Conservation (phyloP, 2,113 vertebrate species). For the Corythaeola cristata region DNA sequence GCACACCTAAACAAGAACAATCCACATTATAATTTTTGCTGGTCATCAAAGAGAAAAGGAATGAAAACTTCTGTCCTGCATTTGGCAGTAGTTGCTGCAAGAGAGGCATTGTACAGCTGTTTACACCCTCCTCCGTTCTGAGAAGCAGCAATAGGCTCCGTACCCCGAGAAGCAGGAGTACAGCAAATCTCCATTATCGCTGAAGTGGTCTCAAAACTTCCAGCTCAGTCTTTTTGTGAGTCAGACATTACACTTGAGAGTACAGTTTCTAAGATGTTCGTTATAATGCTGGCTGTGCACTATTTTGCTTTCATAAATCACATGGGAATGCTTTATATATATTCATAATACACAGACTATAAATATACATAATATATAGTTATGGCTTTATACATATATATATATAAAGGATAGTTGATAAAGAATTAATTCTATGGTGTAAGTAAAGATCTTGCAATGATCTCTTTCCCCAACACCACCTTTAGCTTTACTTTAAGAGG, state of each 20-base stretch:
- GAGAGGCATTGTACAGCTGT: accelerated
- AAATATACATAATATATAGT: background rate
- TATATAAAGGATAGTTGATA: background rate
- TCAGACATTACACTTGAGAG: background rate
- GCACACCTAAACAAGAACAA: accelerated
- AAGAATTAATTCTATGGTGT: background rate
- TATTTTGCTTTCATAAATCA: background rate
- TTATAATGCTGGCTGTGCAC: background rate
- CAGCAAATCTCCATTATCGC: accelerated
- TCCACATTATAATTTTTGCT: background rate
- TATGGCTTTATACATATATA: too few relatives aligned
- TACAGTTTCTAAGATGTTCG: background rate
- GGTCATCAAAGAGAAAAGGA: background rate
- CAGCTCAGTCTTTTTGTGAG: background rate
- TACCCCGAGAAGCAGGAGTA: background rate
- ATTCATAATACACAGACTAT: background rate
- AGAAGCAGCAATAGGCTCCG: accelerated
- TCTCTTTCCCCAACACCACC: background rate
- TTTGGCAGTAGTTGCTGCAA: background rate
- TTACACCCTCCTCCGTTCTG: accelerated
- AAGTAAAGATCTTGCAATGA: background rate
- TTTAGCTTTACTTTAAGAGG: background rate
- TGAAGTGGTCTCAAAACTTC: background rate
- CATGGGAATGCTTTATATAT: background rate
- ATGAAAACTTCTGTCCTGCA: background rate